Percentiles rank a stretch among this genome's conserved stretches.
Conservation (phyloP, 2,888 invertebrate species). For the Smittia aterrima region DNA sequence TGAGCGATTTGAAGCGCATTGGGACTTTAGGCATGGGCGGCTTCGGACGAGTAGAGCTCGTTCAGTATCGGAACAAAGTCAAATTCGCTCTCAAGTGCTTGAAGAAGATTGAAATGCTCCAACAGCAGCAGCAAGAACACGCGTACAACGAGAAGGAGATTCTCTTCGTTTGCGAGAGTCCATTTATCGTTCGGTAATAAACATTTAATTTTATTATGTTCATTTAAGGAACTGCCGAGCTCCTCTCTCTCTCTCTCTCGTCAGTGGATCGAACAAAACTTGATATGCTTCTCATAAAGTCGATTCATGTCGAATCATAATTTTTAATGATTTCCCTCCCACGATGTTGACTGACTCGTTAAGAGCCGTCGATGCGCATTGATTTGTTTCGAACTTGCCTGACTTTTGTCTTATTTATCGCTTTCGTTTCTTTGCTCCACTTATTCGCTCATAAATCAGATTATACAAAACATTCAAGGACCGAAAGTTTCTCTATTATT, state of each 20-base stretch:
- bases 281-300: not conserved
- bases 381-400: not conserved
- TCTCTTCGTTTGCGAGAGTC: constrained; percentile 73
- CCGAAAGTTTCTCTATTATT: constrained; percentile 86
- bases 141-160: constrained; percentile 85
- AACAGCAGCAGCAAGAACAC: constrained; percentile 85
- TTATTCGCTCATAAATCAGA: constrained; percentile 54
- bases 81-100: constrained; percentile 84
- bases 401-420: constrained; percentile 8
- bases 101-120: constrained; percentile 84
- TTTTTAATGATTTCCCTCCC: not conserved
- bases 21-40: constrained; percentile 91
- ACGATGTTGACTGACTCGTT: not conserved
- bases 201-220: constrained; percentile 14
- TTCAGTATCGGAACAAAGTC: constrained; percentile 59
- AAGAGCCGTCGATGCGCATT: not conserved
- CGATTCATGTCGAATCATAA: constrained; percentile 18
- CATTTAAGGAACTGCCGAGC: not conserved
- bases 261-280: not conserved
- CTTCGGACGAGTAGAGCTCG: constrained; percentile 84
- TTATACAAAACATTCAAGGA: constrained; percentile 89
- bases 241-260: not conserved
- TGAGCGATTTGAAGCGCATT: constrained; percentile 76
- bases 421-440: not conserved
- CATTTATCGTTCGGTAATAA: constrained; percentile 73